Evolutionary conservation across 1,140 invertebrate genomes (phyloP), one percentile per base, ranked within the genome.

Genomic region (Drosophila dunni): DNA sequence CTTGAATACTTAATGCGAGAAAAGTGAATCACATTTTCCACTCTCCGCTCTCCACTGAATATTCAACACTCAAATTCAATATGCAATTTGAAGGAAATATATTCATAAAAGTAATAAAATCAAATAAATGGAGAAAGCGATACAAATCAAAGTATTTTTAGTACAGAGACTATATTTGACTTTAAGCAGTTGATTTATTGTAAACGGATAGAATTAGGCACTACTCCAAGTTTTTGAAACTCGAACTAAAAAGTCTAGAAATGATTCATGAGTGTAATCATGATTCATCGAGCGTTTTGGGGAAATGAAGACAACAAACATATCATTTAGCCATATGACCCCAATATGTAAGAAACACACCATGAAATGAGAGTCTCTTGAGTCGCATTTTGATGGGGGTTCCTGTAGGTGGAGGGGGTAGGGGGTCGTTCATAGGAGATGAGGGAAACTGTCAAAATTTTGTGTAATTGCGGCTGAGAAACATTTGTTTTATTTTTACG

Each of bases 401-500:
- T 17, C 3, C 9, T 10, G 13, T 24, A 34, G 13, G 50, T 11
- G 11, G 10, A 34, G 7, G 48, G 48, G 29, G n/a, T 1, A 4
- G 13, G 7, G 38, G 13, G 34, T 65, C n/a, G n/a, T n/a, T n/a
- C 17, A 34, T 40, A 40, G 11, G 24, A 7, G 24, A 57, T 61
- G 67, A 72, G 75, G 50, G 74, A 33, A 66, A 29, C 77, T 79
- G 77, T 79, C 77, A 79, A 58, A 77, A 73, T 73, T 44, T 36
- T 34, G n/a, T 63, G 74, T 68, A 79, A 79, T 77, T 73, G 74
- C 48, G 42, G 69, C 36, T n/a, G 17, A 53, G 54, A 11, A 61
- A 60, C 64, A 73, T 77, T 79, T 73, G 63, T 77, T 29, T 77
- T 76, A 67, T 76, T 78, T 75, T 78, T 75, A 71, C 56, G 44